Conservation (phyloP, 2,888 invertebrate genomes). For the Elegia similella region DNA sequence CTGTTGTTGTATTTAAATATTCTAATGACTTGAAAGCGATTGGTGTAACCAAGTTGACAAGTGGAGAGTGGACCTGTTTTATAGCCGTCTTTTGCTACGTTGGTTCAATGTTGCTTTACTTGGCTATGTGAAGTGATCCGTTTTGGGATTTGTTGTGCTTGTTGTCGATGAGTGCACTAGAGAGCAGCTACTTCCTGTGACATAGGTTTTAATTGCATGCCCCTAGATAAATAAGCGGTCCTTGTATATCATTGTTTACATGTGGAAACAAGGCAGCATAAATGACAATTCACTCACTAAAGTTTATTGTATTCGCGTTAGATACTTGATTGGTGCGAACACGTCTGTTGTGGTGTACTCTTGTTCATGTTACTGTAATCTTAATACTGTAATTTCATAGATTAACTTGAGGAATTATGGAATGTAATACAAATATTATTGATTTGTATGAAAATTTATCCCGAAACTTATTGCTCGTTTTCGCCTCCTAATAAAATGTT, state of each 20-base stretch:
- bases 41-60: constrained; percentile 36
- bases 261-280: constrained; percentile 22
- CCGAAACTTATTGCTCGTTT: constrained; percentile 80
- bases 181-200: constrained; percentile 11
- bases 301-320: constrained; percentile 5
- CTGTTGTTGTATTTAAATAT: constrained; percentile 59
- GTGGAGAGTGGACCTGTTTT: constrained; percentile 39
- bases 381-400: constrained; percentile 76
- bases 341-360: constrained; percentile 66
- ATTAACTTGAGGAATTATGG: constrained; percentile 74
- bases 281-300: constrained; percentile 6
- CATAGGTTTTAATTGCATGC: constrained; percentile 6
- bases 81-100: constrained; percentile 40
- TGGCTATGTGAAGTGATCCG: constrained; percentile 36
- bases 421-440: constrained; percentile 73
- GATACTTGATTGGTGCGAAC: constrained; percentile 56
- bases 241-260: background rate
- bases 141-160: constrained; percentile 41
- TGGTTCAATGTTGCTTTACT: constrained; percentile 53
- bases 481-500: constrained; percentile 82
- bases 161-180: constrained; percentile 26
- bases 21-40: constrained; percentile 45
- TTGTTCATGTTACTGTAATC: constrained; percentile 81
- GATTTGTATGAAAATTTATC: constrained; percentile 77
- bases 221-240: constrained; percentile 1